Base-by-base conservation (phyloP, 2,797 vertebrate genomes). In the Galagoides demidoff region DNA sequence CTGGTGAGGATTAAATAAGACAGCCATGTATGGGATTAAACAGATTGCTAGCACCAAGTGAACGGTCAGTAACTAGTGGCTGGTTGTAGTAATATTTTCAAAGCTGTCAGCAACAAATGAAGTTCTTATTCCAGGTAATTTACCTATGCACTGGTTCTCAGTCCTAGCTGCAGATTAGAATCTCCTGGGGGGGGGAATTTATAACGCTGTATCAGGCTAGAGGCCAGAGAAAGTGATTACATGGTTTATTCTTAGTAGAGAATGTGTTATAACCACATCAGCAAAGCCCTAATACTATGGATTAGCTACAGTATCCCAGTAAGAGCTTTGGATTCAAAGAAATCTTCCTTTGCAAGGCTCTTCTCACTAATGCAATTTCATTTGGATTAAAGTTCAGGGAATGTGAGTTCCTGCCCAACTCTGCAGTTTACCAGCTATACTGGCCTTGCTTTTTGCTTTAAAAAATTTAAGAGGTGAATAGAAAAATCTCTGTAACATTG, bases 181-280 rank as follows among this genome's bases (percentile, higher is more conserved):
- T 82, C 39, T 70, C 59, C 34, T 6, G 20, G 93, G 84, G 20
- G 93, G 84, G 71, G 37, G 85, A 27, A 39, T 74, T 17, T 90
- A 52, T 39, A 76, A 70, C 64, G 74, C 22, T 55, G 4, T 4
- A 10, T 84, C 55, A n/a, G 85, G 70, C 76, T 73, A 25, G 78
- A 64, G 63, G 39, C 86, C 85, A 86, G 68, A 85, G 76, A 95
- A 92, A 68, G 76, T 37, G 86, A 88, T 90, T 74, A 29, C n/a
- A 45, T 39, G 64, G 71, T 93, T 92, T 92, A 52, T 92, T 94
- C 95, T 96, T 85, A 59, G 86, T 9, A 55, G 79, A 71, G 87
- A 70, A 76, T 78, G 37, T 92, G 77, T 59, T 37, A 2, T 59
- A 57, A 34, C 59, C 52, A 66, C 43, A 66, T 59, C 82, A 90